Base-by-base conservation (phyloP, 2,888 invertebrate species). In the Lepetodrilus schrolli region DNA sequence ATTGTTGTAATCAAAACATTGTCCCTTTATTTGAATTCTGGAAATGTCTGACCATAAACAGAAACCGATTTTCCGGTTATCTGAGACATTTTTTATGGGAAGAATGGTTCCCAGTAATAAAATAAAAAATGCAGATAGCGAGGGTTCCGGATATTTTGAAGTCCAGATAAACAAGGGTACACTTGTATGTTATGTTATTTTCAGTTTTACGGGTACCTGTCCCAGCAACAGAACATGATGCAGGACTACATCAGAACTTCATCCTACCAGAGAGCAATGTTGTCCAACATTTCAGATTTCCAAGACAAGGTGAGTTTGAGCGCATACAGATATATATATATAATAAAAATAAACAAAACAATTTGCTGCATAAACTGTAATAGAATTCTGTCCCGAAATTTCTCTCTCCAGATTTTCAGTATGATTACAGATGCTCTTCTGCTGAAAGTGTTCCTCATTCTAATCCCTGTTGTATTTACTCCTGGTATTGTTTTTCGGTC, bases 221-320 rank as follows among this genome's bases (percentile, higher is more conserved):
- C 98, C 74, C 99, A 99, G 91, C 99, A 99, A 91, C 99, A 99
- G 92, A 99, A 99, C 90, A 99, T 99, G 99, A 96, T 99, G 95
- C 99, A 99, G 78, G 99, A 99, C 91, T 99, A 97, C 91, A 96
- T 99, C 80, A 93, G 99, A 84, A 99, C 99, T 58, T 96, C 97
- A 89, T 99, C 99, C 74, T 99, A 99, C 91, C 99, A 99, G 91
- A 94, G 96, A 86, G 99, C 99, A 73, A 98, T 99, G 90, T 92
- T 98, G 78, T 94, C 95, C 72, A 99, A 99, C 92, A 92, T 95
- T 72, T 93, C 94, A 74, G 99, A 99, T 91, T 99, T 99, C 91
- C 93, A 94, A 78, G 92, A 92, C 81, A 93, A 92, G 88, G 92
- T 91, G n/a, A n/a, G n/a, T n/a, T n/a, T n/a, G n/a, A n/a, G n/a